phyloP scores from a whole-genome alignment of 2,797 vertebrate species.

The Manis javanica region DNA sequence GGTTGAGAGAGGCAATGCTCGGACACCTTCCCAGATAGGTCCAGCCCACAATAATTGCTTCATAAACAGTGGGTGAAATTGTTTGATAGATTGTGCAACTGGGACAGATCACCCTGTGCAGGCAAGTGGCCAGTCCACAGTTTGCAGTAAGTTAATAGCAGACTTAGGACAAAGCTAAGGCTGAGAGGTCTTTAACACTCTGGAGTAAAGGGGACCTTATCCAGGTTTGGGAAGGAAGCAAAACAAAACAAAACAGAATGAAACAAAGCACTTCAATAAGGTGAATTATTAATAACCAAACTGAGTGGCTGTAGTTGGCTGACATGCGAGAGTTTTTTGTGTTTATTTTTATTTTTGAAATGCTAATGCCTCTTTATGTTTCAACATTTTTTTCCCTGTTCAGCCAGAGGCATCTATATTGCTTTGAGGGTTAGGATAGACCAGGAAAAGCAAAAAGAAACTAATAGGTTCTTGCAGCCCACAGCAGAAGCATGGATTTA shows the following conservation, averaged over 20 bases:
- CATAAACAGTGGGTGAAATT: neutral
- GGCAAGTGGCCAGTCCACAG: neutral
- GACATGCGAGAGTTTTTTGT: neutral
- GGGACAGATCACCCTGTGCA: neutral
- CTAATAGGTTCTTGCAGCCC: neutral
- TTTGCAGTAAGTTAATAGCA: neutral
- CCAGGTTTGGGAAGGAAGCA: neutral
- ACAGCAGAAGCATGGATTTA: neutral
- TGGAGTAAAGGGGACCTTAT: neutral
- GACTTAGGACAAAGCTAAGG: neutral
- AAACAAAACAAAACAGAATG: neutral
- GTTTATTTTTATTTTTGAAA: slow-evolving; percentile 32
- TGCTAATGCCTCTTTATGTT: neutral
- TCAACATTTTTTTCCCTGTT: neutral
- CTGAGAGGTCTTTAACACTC: neutral
- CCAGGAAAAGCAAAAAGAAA: neutral
- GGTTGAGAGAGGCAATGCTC: neutral
- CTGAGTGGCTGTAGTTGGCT: neutral
- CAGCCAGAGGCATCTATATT: neutral
- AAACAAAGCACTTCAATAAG: neutral
- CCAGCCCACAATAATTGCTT: neutral
- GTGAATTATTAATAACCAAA: neutral
- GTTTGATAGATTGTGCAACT: neutral
- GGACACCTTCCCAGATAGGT: neutral
- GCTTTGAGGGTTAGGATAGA: neutral